A percentile compares a stretch with the other conserved stretches of the same genome.
phyloP scores from a whole-genome alignment of 2,113 vertebrate species.

The Ptyas mucosa region DNA sequence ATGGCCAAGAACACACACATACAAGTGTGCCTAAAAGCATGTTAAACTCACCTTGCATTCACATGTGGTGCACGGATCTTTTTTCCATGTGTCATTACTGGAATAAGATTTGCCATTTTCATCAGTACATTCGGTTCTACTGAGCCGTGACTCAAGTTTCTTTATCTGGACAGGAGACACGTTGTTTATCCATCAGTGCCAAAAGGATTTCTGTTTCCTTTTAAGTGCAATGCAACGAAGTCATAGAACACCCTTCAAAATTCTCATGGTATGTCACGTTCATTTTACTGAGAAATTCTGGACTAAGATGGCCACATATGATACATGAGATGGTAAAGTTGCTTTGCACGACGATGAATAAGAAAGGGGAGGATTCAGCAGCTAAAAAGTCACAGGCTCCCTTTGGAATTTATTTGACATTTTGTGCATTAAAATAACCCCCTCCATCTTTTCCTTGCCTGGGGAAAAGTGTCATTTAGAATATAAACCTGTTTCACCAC shows the following conservation, averaged over 20 bases:
- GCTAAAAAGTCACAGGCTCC: neutral
- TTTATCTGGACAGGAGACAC: conserved; percentile 80
- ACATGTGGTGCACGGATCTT: conserved; percentile 83
- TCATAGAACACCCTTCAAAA: neutral
- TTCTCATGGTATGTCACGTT: neutral
- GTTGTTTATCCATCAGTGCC: neutral
- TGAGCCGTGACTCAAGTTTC: conserved; percentile 89
- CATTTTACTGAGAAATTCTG: neutral
- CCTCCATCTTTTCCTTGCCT: neutral
- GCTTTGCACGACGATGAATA: neutral
- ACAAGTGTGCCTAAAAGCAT: neutral
- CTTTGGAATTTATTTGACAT: neutral
- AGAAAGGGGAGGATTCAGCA: neutral
- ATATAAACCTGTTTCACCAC: neutral
- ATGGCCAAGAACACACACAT: neutral
- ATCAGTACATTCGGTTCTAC: conserved; percentile 85
- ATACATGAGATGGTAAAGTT: neutral
- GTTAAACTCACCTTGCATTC: conserved; percentile 82
- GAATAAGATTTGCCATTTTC: conserved; percentile 73
- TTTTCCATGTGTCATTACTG: conserved; percentile 82
- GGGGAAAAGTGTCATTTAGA: neutral
- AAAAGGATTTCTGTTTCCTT: neutral
- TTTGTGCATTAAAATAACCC: neutral
- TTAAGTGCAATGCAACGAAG: neutral
- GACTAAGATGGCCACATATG: neutral